These are phyloP conservation scores for Pegoplata infirma DNA, from an alignment of 2,888 invertebrate species.

Conservation along the genomic window DNA sequence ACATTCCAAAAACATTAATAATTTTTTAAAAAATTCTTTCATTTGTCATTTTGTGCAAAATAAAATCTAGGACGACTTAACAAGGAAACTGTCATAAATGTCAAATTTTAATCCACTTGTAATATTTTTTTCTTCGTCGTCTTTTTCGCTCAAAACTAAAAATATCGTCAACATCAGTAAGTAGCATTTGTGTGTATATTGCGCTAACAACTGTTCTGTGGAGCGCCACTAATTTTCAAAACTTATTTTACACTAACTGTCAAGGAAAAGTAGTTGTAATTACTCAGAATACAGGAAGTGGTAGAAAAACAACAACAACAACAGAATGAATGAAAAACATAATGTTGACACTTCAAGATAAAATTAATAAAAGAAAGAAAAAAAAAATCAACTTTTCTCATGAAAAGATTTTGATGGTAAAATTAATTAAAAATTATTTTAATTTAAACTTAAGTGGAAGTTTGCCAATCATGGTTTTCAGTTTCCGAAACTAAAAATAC, in stretches of 20 bases:
- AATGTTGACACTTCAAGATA: constrained; percentile 21
- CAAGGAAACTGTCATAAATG: constrained; percentile 51
- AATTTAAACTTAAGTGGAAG: background rate
- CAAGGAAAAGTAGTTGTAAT: constrained; percentile 47
- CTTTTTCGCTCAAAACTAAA: background rate
- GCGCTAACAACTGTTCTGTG: constrained; percentile 1
- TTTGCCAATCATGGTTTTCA: background rate
- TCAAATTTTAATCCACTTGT: constrained; percentile 54
- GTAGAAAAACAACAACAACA: background rate
- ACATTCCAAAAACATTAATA: background rate
- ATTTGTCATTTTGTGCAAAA: constrained; percentile 27
- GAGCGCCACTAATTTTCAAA: constrained; percentile 35
- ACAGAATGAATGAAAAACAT: background rate
- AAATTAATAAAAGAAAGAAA: background rate
- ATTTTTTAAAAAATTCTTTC: constrained; percentile 13
- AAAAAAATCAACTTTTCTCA: background rate
- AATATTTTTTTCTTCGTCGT: background rate
- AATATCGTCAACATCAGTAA: background rate
- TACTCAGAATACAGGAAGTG: constrained; percentile 35
- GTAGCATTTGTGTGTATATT: too few relatives aligned
- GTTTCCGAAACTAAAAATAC: too few relatives aligned
- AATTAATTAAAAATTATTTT: background rate
- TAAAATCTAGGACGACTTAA: constrained; percentile 42
- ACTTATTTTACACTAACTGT: constrained; percentile 37
- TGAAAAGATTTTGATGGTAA: background rate